These are phyloP conservation scores for Apodemus agrarius DNA, from an alignment of 2,797 vertebrate species.

Conservation along the genomic window DNA sequence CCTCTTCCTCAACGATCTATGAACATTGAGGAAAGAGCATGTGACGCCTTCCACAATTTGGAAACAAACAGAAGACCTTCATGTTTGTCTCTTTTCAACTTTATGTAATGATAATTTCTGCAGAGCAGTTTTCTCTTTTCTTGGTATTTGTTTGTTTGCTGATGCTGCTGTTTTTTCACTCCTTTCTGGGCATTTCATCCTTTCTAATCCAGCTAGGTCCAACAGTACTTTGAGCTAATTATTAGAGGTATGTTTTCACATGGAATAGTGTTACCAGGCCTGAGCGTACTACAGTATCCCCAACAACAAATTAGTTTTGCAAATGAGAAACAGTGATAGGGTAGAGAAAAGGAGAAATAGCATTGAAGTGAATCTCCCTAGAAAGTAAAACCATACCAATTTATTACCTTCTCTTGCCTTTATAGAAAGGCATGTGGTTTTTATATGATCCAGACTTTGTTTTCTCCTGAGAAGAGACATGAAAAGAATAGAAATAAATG, in stretches of 20 bases:
- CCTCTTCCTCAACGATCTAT: neutral
- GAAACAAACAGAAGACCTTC: slow-evolving; percentile 7
- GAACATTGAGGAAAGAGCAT: no score
- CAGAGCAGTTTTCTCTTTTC: slow-evolving; percentile 64
- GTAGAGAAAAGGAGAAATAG: neutral
- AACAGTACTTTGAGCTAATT: neutral
- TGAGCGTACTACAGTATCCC: no score
- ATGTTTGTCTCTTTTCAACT: slow-evolving; percentile 92
- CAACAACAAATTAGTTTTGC: neutral
- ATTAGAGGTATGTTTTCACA: no score
- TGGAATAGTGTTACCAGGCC: neutral
- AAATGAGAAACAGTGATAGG: neutral
- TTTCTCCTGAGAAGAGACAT: neutral
- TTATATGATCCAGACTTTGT: neutral
- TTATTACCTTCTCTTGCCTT: neutral
- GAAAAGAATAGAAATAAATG: neutral
- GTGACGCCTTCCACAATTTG: neutral
- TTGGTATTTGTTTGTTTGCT: slow-evolving; percentile 87
- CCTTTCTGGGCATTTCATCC: slow-evolving; percentile 91
- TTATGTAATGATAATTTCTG: slow-evolving; percentile 92
- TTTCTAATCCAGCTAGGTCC: slow-evolving; percentile 89
- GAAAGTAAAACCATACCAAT: neutral
- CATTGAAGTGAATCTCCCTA: neutral
- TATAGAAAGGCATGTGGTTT: neutral
- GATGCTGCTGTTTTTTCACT: slow-evolving; percentile 91